Evolutionary conservation across 2,797 vertebrate genomes (phyloP).

Genomic region (Spea hammondii): DNA sequence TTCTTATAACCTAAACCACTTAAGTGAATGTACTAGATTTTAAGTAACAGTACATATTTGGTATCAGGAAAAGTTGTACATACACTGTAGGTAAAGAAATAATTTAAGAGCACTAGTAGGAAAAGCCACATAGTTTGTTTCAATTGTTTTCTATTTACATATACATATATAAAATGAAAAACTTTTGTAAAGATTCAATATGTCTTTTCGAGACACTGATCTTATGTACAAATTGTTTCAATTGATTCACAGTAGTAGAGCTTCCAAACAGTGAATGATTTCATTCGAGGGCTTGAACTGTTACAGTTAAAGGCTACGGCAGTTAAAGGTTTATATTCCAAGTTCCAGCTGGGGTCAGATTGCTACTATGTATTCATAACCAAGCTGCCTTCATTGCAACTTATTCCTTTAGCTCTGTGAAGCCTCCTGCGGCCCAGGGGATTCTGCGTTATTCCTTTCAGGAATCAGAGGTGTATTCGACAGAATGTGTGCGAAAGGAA

Average conservation of each 20-base stretch:
- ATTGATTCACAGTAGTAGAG: not conserved
- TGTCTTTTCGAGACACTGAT: not conserved
- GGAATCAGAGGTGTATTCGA: constrained; percentile 33
- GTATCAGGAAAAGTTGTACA: no score
- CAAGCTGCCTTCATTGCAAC: constrained; percentile 22
- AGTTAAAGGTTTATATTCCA: constrained; percentile 4
- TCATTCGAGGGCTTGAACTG: not conserved
- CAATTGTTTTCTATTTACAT: no score
- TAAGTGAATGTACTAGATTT: no score
- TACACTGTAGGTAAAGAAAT: not conserved
- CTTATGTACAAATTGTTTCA: not conserved
- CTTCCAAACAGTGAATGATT: constrained; percentile 4
- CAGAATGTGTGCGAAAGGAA: constrained; percentile 36
- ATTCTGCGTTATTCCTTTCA: constrained; percentile 38
- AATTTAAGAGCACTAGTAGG: not conserved
- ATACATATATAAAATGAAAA: no score
- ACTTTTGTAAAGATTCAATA: not conserved
- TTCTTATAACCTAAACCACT: no score
- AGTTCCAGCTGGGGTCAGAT: constrained; percentile 7
- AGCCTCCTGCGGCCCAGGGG: constrained; percentile 31
- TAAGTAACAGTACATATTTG: no score
- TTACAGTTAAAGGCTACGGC: not conserved
- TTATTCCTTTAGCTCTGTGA: constrained; percentile 38
- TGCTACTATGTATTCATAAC: constrained; percentile 20
- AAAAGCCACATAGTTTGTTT: no score